A percentile compares a stretch with the other conserved stretches of the same genome.
Conservation (phyloP, 2,888 invertebrate species). For the Seira musarum region DNA sequence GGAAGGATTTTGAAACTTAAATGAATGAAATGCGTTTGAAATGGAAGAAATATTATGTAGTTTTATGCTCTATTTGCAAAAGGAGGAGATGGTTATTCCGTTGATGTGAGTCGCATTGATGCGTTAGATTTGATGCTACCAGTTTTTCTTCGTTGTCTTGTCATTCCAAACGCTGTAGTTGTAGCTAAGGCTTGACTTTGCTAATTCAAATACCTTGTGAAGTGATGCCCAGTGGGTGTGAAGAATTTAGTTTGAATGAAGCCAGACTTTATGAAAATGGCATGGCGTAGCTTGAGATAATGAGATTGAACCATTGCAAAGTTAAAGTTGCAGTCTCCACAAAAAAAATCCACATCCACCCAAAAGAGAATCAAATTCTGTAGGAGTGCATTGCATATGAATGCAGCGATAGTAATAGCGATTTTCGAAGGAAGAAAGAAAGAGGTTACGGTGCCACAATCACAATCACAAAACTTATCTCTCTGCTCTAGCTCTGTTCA, state of each 20-base stretch:
- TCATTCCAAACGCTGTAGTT: not conserved
- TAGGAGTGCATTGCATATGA: not conserved
- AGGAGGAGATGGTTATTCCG: not conserved
- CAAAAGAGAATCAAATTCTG: not conserved
- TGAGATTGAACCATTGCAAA: conserved; percentile 5
- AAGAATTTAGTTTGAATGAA: conserved; percentile 28
- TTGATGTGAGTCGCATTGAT: conserved; percentile 17
- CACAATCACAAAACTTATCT: too few relatives aligned
- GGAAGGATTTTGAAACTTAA: too few relatives aligned
- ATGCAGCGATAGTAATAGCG: conserved; percentile 14
- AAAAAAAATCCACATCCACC: conserved; percentile 12
- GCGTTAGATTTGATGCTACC: not conserved
- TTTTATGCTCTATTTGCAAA: not conserved
- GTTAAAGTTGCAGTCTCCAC: too few relatives aligned
- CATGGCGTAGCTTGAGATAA: not conserved
- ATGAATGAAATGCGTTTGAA: too few relatives aligned
- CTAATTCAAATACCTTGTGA: too few relatives aligned
- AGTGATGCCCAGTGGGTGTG: conserved; percentile 39
- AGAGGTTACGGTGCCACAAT: conserved; percentile 37
- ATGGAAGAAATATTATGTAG: too few relatives aligned
- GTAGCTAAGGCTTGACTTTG: too few relatives aligned
- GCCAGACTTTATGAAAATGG: conserved; percentile 9
- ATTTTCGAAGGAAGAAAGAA: conserved; percentile 15
- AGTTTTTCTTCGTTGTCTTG: not conserved
- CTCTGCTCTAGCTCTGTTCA: too few relatives aligned